Conservation (phyloP, 2,888 invertebrate genomes). For the Charanyca ferruginea region DNA sequence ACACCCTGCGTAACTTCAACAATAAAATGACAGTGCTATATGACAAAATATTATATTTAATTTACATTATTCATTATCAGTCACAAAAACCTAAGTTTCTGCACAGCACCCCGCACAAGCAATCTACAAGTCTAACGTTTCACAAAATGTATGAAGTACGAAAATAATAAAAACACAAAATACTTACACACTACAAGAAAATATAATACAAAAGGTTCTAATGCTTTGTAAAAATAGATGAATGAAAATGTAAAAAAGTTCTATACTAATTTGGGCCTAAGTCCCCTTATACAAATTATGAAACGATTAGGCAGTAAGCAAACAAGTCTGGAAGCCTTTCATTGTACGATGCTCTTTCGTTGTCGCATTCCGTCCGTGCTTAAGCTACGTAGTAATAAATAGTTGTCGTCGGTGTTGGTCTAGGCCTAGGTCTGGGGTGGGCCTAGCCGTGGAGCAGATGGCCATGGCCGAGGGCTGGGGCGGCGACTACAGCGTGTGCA, state of each 20-base stretch:
- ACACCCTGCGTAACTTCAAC: background rate
- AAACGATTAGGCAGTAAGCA: constrained; percentile 79
- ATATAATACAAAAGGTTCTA: constrained; percentile 87
- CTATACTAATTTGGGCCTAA: constrained; percentile 78
- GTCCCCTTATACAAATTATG: constrained; percentile 86
- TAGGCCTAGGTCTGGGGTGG: constrained; percentile 49
- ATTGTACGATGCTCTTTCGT: constrained; percentile 74
- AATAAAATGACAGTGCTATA: constrained; percentile 69
- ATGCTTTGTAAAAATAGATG: constrained; percentile 62
- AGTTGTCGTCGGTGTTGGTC: constrained; percentile 72
- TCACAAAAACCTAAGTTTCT: constrained; percentile 82
- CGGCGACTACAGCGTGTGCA: constrained; percentile 76
- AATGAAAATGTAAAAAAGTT: constrained; percentile 60
- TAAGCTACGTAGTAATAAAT: constrained; percentile 85
- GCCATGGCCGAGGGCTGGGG: constrained; percentile 81
- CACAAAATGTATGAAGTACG: constrained; percentile 85
- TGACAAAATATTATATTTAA: constrained; percentile 84
- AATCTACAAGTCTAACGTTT: constrained; percentile 84
- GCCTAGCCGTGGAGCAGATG: constrained; percentile 78
- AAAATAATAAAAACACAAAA: constrained; percentile 68
- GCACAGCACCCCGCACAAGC: constrained; percentile 82
- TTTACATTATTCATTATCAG: constrained; percentile 77
- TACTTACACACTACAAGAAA: constrained; percentile 86
- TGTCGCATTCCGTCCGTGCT: constrained; percentile 83
- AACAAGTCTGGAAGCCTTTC: constrained; percentile 62